Base-by-base conservation (phyloP, 2,888 invertebrate genomes). In the Pristionchus mayeri region DNA sequence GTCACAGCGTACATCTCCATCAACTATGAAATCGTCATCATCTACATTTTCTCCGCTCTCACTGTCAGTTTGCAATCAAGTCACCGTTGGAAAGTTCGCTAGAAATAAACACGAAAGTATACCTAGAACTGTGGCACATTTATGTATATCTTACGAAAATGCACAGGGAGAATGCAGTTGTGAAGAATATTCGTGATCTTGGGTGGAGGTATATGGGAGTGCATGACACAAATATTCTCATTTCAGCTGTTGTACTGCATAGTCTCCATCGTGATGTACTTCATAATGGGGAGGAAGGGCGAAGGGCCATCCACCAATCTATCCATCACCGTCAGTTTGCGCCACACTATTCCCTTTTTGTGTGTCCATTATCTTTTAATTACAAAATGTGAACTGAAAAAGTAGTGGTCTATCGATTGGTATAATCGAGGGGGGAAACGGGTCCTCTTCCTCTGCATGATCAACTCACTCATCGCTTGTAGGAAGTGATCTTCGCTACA, bases 1-100 rank as follows among this genome's bases (percentile, higher is more conserved):
- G 91, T 92, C 44, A 91, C 92, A 16, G 91, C 92, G 1, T 92
- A 92, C 87, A 92, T 92, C 87, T 90, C 90, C 18, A 89, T 92
- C 87, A 91, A 92, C 86, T 92, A 92, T 85, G 88, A 84, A 76
- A 91, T 91, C 63, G 90, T 91, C 79, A 84, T 91, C 84, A 90
- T 91, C 79, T 91, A 91, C 86, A 87, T 91, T 81, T 88, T 91
- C 71, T 88, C 88, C 6, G 90, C 90, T 1, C 85, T 91, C 34
- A 91, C 91, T n/a, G 81, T 81, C 30, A 40, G 44, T 54, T n/a
- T 37, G 9, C 9, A 6, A 44, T 44, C 21, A 21, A 75, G 9
- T 75, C 24, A 89, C 88, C n/a, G n/a, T n/a, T n/a, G n/a, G n/a
- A n/a, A n/a, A n/a, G n/a, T n/a, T n/a, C n/a, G n/a, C n/a, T n/a